These are phyloP conservation scores for Rhodinocichla rosea DNA, from an alignment of 2,113 vertebrate species.

Conservation along the genomic window DNA sequence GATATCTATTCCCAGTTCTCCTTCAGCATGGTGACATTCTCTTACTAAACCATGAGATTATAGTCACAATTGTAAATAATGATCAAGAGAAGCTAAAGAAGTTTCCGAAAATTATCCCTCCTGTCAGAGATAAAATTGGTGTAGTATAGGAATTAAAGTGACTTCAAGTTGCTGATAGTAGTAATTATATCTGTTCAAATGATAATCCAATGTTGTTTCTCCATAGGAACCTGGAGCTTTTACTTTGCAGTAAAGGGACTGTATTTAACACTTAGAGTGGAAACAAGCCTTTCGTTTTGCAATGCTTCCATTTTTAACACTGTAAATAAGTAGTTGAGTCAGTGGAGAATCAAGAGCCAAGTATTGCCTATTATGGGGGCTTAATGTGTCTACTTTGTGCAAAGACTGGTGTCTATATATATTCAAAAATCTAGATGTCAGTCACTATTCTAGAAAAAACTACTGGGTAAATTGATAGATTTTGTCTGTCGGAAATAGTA, in stretches of 20 bases:
- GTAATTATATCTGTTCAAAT: slow-evolving; percentile 33
- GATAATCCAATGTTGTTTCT: slow-evolving; percentile 8
- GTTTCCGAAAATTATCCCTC: slow-evolving; percentile 2
- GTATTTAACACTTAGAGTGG: not conserved
- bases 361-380: not conserved
- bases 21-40: not conserved
- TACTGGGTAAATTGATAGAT: not conserved
- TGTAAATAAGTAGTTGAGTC: not conserved
- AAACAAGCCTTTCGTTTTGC: not conserved
- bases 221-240: not conserved
- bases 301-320: not conserved
- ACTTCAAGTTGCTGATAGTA: slow-evolving; percentile 15
- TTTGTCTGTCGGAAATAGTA: not conserved
- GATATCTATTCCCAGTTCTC: not conserved
- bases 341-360: not conserved
- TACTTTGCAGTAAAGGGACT: not conserved
- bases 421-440: not conserved
- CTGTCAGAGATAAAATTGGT: not conserved
- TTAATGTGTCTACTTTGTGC: not conserved
- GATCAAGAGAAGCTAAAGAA: not conserved
- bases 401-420: not conserved
- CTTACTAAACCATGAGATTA: not conserved
- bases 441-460: not conserved
- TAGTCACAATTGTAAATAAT: not conserved
- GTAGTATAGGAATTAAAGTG: not conserved